phyloP scores from a whole-genome alignment of 2,888 invertebrate genomes.

The Nymphalis urticae region DNA sequence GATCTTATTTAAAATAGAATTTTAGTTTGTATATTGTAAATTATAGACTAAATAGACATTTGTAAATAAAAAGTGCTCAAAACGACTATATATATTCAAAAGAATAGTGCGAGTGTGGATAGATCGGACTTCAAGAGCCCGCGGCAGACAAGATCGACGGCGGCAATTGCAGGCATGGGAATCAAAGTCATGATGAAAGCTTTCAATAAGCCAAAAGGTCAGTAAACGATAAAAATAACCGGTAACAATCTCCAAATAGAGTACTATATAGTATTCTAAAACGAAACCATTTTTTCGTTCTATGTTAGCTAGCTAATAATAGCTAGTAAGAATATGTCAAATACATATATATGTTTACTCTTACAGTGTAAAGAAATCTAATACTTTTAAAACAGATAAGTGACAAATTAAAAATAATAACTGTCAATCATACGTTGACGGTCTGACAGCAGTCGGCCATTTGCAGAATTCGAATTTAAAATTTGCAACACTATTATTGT shows the following conservation, averaged over 20 bases:
- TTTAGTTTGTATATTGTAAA: constrained; percentile 42
- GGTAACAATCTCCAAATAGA: not conserved
- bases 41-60: constrained; percentile 20
- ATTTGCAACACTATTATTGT: constrained; percentile 47
- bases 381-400: not conserved
- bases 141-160: constrained; percentile 64
- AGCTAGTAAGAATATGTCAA: too few species aligned
- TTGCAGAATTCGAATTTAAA: constrained; percentile 44
- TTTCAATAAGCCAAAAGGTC: constrained; percentile 92
- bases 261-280: too few species aligned
- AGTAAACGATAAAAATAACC: constrained; percentile 45
- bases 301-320: too few species aligned
- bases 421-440: constrained; percentile 31
- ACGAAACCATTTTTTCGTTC: too few species aligned
- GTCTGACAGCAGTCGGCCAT: constrained; percentile 30
- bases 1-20: constrained; percentile 61
- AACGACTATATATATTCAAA: constrained; percentile 40
- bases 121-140: constrained; percentile 55
- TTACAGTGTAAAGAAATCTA: not conserved
- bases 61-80: constrained; percentile 44
- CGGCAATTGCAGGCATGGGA: constrained; percentile 88
- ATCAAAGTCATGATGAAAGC: constrained; percentile 93
- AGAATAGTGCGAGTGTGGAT: constrained; percentile 43
- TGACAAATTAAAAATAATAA: constrained; percentile 27
- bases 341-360: not conserved